These are phyloP conservation scores for Rhizomys pruinosus DNA, from an alignment of 2,113 vertebrate genomes.

Conservation along the genomic window DNA sequence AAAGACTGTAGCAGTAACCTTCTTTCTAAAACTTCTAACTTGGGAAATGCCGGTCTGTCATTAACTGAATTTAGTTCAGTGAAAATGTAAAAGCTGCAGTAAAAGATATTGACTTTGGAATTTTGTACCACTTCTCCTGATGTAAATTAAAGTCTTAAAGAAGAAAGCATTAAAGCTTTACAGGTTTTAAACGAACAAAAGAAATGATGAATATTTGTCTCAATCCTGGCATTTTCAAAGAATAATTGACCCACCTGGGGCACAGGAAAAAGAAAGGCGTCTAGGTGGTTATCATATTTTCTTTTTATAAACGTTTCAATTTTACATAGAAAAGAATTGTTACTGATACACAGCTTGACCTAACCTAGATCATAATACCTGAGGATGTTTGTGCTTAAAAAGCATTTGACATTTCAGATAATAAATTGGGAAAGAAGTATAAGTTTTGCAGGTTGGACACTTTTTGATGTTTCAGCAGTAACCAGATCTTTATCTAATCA, in stretches of 20 bases:
- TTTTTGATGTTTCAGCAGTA: slow-evolving; percentile 63
- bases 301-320: slow-evolving; percentile 68
- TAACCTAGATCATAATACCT: slow-evolving; percentile 72
- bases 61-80: slow-evolving; percentile 53
- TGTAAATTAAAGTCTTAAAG: slow-evolving; percentile 58
- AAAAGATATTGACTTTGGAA: slow-evolving; percentile 53
- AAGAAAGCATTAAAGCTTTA: slow-evolving; percentile 23
- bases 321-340: slow-evolving; percentile 65
- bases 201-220: slow-evolving; percentile 70
- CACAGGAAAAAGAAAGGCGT: too few species aligned
- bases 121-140: slow-evolving; percentile 51
- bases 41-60: slow-evolving; percentile 49
- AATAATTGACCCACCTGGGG: too few species aligned
- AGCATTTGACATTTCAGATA: slow-evolving; percentile 74
- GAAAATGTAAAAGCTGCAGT: neutral
- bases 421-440: slow-evolving; percentile 52
- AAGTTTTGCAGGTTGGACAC: neutral
- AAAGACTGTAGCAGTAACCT: slow-evolving; percentile 51
- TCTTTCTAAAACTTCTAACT: slow-evolving; percentile 62
- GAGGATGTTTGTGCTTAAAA: slow-evolving; percentile 73
- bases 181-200: slow-evolving; percentile 61
- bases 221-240: slow-evolving; percentile 75
- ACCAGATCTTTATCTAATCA: slow-evolving; percentile 63
- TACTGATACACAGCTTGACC: slow-evolving; percentile 69
- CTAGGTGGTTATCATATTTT: slow-evolving; percentile 75